Evolutionary conservation across 35 echinoderm and acorn worm species (phyloP).

Genomic region (Hemicentrotus pulcherrimus): DNA sequence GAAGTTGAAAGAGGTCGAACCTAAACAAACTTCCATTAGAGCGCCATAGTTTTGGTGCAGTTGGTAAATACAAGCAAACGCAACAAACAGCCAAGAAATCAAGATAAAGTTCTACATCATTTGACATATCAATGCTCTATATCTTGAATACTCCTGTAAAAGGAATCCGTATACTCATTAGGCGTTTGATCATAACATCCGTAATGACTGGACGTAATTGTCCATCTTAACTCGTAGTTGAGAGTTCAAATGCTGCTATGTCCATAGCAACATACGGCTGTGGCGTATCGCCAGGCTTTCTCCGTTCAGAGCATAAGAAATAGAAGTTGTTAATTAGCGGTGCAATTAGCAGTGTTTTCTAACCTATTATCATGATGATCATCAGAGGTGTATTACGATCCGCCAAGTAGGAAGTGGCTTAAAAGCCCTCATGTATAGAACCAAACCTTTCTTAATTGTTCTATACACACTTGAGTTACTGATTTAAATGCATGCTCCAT

Average conservation of each 20-base stretch:
- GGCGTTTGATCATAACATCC: too few species aligned
- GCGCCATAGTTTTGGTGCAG: neutral
- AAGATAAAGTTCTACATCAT: neutral
- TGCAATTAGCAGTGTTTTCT: constrained; percentile 38
- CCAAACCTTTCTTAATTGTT: neutral
- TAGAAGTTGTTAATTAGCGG: constrained; percentile 31
- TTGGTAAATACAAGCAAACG: constrained; percentile 15
- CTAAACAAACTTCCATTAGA: constrained; percentile 53
- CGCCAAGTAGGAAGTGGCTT: constrained; percentile 8
- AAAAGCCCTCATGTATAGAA: neutral
- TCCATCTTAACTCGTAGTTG: neutral
- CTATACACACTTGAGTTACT: neutral
- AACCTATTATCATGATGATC: constrained; percentile 35
- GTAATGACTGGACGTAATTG: neutral
- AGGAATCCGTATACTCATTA: too few species aligned
- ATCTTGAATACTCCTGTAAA: too few species aligned
- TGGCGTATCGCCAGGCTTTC: neutral
- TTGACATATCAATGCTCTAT: neutral
- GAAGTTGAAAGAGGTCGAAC: neutral
- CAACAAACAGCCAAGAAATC: neutral
- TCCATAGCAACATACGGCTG: neutral
- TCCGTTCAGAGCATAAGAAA: neutral
- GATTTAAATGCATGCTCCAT: neutral
- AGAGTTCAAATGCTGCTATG: constrained; percentile 2
- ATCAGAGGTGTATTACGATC: neutral